Evolutionary conservation across 2,797 vertebrate species (phyloP), one percentile per base, ranked within the genome.

Genomic region (Fringilla coelebs): DNA sequence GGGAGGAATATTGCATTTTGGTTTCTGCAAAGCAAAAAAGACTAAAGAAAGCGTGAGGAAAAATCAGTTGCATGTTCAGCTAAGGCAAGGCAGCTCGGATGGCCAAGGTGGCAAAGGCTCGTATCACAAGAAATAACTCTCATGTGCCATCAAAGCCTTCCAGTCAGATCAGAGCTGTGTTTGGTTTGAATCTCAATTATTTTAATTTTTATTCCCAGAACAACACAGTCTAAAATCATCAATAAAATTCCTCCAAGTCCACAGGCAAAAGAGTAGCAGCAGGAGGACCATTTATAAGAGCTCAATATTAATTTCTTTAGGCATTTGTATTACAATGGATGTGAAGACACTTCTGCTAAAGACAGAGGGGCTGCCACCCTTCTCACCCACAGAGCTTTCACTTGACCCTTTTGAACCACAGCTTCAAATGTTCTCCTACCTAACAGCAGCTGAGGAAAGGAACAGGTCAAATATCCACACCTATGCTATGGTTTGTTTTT

Each of bases 251-350:
- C 63, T 88, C 22, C n/a, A 86, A 87, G 49, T 76, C 58, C 63
- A 61, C 17, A 67, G 55, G 60, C 51, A 92, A 87, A 93, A 36
- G 17, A 40, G 41, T 46, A 85, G 43, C 25, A 62, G 11, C 52
- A 89, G 25, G 12, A 88, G 38, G 10, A 92, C 28, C 86, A 84
- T 86, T 78, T 86, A 63, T 57, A 57, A 45, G 10, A 43, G 24
- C 26, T 81, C 67, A 48, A 54, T 92, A 89, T 88, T 88, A 73
- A 72, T 88, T 93, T 95, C 36, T 75, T 62, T 58, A 86, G 32
- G 70, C 45, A 73, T 89, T 65, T 80, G 4, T 72, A 55, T 71
- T 51, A 63, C 45, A 74, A 57, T 51, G 60, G 38, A 55, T 55
- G 29, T 55, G 62, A 84, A 91, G 71, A 62, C 29, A 54, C 34